Base-by-base conservation (phyloP, 2,113 vertebrate species). In the Lophotis ruficrista region DNA sequence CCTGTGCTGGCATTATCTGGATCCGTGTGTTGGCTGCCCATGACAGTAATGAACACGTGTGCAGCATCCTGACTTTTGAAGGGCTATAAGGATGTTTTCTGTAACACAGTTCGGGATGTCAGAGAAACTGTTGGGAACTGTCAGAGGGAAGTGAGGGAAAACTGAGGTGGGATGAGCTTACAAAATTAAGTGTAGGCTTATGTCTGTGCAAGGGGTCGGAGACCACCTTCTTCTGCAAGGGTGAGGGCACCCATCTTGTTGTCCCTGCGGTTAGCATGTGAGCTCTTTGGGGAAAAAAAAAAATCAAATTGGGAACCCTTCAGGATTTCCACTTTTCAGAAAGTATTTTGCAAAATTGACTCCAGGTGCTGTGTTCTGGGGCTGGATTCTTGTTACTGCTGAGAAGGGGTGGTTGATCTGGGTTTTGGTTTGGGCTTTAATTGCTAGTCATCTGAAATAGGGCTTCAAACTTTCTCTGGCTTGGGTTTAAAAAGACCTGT, bases 11-110 rank as follows among this genome's bases (percentile, higher is more conserved):
- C 54, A 6, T 53, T 85, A 16, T 30, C 41, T 73, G 60, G 25
- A 7, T 30, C 35, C 0, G 0, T 1, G 2, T 35, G 35, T 23
- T 79, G 66, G 50, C 41, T 56, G 31, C 57, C 22, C 17, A 1
- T n/a, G 57, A 7, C 18, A 35, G 62, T 56, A 48, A 80, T 68
- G 35, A 72, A 50, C 3, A 0, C 1, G 3, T 72, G 41, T 4
- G 3, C 31, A 48, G 13, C 37, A n/a, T 60, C 53, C 24, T 72
- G 41, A 25, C 31, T n/a, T 80, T 53, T 50, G 75, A 64, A 72
- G 57, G 38, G 30, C 53, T 75, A 7, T 24, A 15, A 10, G 13
- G 53, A 56, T 43, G 3, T 41, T 45, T 69, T 54, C 33, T 82
- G 10, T 56, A 53, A 10, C 3, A 0, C 6, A 2, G 10, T 18